These are phyloP conservation scores for Pica pica DNA, from an alignment of 2,113 vertebrate species.

Conservation along the genomic window DNA sequence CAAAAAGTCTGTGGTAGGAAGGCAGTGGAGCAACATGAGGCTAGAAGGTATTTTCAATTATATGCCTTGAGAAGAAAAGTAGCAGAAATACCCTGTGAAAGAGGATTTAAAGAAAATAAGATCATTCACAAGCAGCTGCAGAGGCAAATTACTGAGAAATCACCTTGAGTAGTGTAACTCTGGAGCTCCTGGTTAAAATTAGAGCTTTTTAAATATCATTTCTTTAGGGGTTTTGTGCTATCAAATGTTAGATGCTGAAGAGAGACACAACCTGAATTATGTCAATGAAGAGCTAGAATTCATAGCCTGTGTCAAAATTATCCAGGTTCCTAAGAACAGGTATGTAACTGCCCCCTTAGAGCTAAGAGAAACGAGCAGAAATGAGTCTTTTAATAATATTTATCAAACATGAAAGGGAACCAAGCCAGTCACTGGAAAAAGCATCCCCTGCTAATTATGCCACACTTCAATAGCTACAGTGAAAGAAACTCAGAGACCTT, in stretches of 20 bases:
- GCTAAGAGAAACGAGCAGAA: background rate
- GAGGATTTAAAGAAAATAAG: background rate
- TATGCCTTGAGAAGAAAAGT: background rate
- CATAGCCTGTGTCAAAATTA: background rate
- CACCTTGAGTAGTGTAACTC: background rate
- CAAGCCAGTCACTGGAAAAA: background rate
- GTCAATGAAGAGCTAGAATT: background rate
- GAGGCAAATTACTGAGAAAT: background rate
- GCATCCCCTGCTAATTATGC: background rate
- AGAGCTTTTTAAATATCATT: background rate
- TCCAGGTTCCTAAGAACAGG: background rate
- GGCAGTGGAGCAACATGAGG: background rate
- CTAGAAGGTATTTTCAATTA: background rate
- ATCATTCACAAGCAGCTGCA: background rate
- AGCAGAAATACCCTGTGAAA: background rate
- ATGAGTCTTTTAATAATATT: background rate
- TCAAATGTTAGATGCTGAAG: background rate
- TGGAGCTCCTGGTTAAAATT: background rate
- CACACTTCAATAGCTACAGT: background rate
- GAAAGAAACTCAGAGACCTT: constrained; percentile 5
- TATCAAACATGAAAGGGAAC: constrained; percentile 3
- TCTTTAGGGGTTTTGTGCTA: background rate
- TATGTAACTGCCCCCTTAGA: background rate
- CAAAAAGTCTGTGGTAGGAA: background rate
- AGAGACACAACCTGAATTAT: background rate